Base-by-base conservation (phyloP, 2,797 vertebrate species). In the Paedocypris micromegethes region DNA sequence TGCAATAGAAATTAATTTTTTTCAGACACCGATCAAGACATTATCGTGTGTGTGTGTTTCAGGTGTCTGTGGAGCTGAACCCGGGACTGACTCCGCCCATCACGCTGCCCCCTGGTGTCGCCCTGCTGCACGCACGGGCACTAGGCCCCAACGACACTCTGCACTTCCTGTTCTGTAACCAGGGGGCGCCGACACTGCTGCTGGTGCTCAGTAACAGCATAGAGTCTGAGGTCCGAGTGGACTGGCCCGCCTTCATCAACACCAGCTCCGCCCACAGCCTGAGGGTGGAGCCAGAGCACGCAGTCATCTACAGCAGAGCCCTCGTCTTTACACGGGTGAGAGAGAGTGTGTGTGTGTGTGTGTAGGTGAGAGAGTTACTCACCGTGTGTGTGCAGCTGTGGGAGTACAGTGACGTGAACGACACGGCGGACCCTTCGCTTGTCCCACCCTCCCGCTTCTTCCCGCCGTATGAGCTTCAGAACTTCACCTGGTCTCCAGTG, bases 111-210 rank as follows among this genome's bases (percentile, higher is more conserved):
- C 62, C 79, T 2, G 80, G 77, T 0, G 83, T 87, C 3, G 92
- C 86, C 65, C 77, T 98, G 70, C 83, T 98, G 3, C 93, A 97
- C 0, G 78, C 91, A 38, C 87, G 80, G 47, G 92, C 94, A 0
- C 81, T 82, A 55, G 94, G 93, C 1, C 8, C 37, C 7, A 71
- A 73, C 0, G 93, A 95, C 85, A 94, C 92, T 0, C 84, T 98
- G 77, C 96, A 98, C 84, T 93, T 88, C 60, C 44, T 98, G 6
- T 90, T 94, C 81, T 88, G 90, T 80, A 92, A 87, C 80, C 81
- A 81, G 2, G 93, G 92, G 8, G 90, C 90, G 1, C 95, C 92
- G 0, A 70, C 93, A 0, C 87, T 90, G 66, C 83, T 98, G 48
- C 69, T 97, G 2, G 82, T 95, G 38, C 91, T 93, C 83, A 93